Conservation (phyloP, 2,888 invertebrate species). For the Cyclophora punctaria region DNA sequence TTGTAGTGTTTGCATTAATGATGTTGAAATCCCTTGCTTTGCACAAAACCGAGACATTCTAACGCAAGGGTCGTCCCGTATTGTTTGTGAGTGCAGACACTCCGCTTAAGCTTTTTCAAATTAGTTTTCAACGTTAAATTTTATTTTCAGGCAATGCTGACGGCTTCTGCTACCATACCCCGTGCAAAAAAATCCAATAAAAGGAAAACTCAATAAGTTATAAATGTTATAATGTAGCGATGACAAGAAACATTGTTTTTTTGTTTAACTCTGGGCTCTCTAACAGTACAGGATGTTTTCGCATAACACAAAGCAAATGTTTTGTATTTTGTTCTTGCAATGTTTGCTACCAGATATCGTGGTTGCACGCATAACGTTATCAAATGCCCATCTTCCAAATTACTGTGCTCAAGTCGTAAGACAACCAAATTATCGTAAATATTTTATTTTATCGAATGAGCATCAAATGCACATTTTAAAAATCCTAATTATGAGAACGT, state of each 20-base stretch:
- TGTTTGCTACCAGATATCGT: not conserved
- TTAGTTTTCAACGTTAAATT: slow-evolving; percentile 56
- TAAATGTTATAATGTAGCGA: slow-evolving; percentile 12
- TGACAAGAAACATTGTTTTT: not conserved
- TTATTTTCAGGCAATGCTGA: slow-evolving; percentile 79
- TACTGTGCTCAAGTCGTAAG: slow-evolving; percentile 8
- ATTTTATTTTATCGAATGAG: slow-evolving; percentile 24
- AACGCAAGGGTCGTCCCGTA: too few relatives aligned
- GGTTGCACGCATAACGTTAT: not conserved
- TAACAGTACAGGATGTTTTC: not conserved
- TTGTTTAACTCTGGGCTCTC: not conserved
- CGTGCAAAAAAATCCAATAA: slow-evolving; percentile 83
- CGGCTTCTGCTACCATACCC: slow-evolving; percentile 82
- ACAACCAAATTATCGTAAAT: not conserved
- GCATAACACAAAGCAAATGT: not conserved
- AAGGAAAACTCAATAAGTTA: slow-evolving; percentile 76
- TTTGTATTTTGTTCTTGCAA: not conserved
- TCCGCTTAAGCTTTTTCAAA: slow-evolving; percentile 48
- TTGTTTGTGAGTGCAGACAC: not conserved
- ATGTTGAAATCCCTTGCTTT: too few relatives aligned
- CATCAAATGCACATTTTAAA: slow-evolving; percentile 49
- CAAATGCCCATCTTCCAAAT: slow-evolving; percentile 4
- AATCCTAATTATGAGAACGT: slow-evolving; percentile 40
- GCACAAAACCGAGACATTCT: too few relatives aligned
- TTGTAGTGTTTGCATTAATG: too few relatives aligned